A percentile compares a stretch with the other conserved stretches of the same genome.
Conservation (phyloP, 2,797 vertebrate species). For the Epinephelus malabaricus region DNA sequence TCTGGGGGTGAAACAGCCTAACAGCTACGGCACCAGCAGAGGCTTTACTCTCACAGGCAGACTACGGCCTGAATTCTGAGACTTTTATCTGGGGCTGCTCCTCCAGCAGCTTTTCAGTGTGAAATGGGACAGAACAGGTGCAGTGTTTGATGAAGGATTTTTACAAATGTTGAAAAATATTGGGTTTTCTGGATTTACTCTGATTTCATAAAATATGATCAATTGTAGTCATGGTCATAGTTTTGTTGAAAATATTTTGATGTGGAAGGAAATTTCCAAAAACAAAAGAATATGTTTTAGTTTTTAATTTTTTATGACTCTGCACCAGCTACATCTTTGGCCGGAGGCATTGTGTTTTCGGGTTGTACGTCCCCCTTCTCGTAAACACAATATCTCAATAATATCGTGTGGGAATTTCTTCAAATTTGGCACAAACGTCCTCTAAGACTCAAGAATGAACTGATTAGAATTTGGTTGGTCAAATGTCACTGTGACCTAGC, state of each 20-base stretch:
- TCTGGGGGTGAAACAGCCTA: constrained; percentile 14
- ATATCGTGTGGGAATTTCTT: no score
- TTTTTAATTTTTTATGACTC: no score
- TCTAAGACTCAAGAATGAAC: no score
- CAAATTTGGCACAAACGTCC: no score
- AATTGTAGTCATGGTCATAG: background rate
- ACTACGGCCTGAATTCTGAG: constrained; percentile 5
- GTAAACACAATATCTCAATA: no score
- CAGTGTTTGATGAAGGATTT: background rate
- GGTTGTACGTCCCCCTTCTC: no score
- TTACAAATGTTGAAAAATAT: background rate
- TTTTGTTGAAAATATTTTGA: background rate
- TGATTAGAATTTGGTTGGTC: no score
- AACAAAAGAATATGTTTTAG: no score
- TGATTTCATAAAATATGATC: background rate
- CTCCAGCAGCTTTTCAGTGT: background rate
- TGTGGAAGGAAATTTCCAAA: no score
- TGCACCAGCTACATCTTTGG: no score
- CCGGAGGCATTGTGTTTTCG: no score
- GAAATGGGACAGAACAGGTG: background rate
- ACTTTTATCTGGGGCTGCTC: constrained; percentile 24
- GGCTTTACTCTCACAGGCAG: constrained; percentile 23
- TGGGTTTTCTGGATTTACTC: background rate
- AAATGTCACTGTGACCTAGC: no score
- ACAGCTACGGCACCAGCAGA: background rate